Evolutionary conservation across 2,888 invertebrate species (phyloP).

Genomic region (Ernsta delagoae): DNA sequence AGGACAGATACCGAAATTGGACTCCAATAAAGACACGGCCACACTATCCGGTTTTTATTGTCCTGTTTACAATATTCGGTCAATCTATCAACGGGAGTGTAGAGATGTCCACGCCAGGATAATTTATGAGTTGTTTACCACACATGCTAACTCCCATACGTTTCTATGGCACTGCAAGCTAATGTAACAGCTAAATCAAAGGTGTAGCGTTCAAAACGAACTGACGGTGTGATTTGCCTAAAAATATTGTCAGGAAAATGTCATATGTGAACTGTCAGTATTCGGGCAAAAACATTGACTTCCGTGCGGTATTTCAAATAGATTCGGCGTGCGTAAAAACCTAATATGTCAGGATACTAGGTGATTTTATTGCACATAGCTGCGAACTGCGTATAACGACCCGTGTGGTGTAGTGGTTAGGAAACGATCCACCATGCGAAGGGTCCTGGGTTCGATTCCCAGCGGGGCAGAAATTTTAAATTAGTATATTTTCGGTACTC

Average conservation of each 20-base stretch:
- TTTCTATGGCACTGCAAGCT: background rate
- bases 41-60: slow-evolving; percentile 48
- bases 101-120: slow-evolving; percentile 36
- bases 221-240: background rate
- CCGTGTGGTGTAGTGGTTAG: too few relatives aligned
- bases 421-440: too few relatives aligned
- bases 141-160: slow-evolving; percentile 16
- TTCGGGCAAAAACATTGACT: background rate
- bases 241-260: slow-evolving; percentile 10
- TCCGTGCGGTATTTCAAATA: background rate
- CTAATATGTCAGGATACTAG: slow-evolving; percentile 1
- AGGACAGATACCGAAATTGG: slow-evolving; percentile 8
- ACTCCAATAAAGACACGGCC: slow-evolving; percentile 17
- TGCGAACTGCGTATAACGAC: too few relatives aligned
- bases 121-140: slow-evolving; percentile 41
- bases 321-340: background rate
- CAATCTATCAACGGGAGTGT: slow-evolving; percentile 50
- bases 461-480: too few relatives aligned
- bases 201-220: background rate
- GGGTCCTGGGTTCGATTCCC: too few relatives aligned
- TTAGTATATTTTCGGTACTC: too few relatives aligned
- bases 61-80: slow-evolving; percentile 54
- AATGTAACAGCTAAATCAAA: background rate
- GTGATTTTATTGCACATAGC: background rate
- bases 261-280: slow-evolving; percentile 19